Base-by-base conservation (phyloP, 2,888 invertebrate genomes). In the Leptogaster cylindrica region DNA sequence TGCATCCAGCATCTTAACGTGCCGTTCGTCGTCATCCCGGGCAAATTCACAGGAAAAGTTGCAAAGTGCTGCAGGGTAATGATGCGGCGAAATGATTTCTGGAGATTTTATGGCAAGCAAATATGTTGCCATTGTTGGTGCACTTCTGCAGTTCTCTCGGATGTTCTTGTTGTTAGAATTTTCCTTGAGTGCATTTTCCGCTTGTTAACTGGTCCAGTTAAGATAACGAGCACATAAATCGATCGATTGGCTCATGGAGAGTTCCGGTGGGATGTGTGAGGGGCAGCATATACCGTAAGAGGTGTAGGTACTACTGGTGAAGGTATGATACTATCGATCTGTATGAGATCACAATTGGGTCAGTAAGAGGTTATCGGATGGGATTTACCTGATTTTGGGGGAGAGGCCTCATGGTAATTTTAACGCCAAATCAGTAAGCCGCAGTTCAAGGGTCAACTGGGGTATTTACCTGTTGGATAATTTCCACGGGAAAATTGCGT, bases 201-300 rank as follows among this genome's bases (percentile, higher is more conserved):
- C 72, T 73, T 72, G 72, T 73, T 73, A 73, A 70, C 71, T 72
- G 70, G 69, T 63, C 71, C 70, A 71, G 72, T 72, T 72, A 71
- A 70, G 71, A 72, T 72, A 67, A 66, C 66, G 69, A 69, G 72
- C 70, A 65, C 71, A 70, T 70, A 70, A 70, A 70, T 70, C 71
- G 68, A 68, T 70, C 70, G 70, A 69, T 68, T 69, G 69, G 70
- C 67, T 72, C 67, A 14, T 31, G n/a, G n/a, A 46, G 61, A 48
- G 68, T 66, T 66, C 55, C 61, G 46, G 52, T 46, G 64, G 31
- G 20, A n/a, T n/a, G n/a, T 46, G 33, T 46, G 18, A 14, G 28
- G 55, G 23, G 50, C 27, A 8, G 1, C 12, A 18, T n/a, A n/a
- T 41, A 28, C 44, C 27, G 44, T 41, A 61, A 27, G 61, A 16